phyloP scores from a whole-genome alignment of 2,888 invertebrate genomes.

The Kryphioiulus occultus region DNA sequence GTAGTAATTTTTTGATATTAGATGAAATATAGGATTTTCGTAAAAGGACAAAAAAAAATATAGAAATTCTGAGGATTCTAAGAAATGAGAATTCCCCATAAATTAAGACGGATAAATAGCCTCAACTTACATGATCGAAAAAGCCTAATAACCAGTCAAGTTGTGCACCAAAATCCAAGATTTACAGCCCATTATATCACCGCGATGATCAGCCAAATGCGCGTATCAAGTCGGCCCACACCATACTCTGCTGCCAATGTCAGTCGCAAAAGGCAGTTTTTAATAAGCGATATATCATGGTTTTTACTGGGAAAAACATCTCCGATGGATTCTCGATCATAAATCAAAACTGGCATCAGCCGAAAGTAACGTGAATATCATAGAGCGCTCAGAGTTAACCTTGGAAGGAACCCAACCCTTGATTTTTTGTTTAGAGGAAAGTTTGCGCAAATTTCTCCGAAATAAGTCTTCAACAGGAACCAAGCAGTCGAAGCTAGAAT shows the following conservation, averaged over 20 bases:
- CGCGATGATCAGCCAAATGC: neutral
- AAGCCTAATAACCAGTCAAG: neutral
- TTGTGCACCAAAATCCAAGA: neutral
- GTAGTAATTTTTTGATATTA: too few relatives aligned
- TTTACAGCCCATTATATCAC: neutral
- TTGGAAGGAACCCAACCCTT: neutral
- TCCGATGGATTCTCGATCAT: conserved; percentile 2
- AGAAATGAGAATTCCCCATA: too few relatives aligned
- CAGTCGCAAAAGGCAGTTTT: neutral
- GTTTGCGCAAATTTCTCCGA: neutral
- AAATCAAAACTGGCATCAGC: neutral
- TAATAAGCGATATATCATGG: neutral
- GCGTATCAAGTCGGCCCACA: neutral
- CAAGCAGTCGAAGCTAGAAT: neutral
- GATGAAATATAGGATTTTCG: too few relatives aligned
- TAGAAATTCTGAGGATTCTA: too few relatives aligned
- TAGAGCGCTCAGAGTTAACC: neutral
- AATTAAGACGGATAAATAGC: too few relatives aligned
- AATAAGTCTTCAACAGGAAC: too few relatives aligned
- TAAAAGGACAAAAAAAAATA: too few relatives aligned
- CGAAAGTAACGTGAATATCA: neutral
- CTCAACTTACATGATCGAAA: neutral
- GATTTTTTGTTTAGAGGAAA: neutral
- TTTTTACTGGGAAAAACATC: neutral
- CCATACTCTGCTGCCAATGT: neutral